A percentile compares a stretch with the other conserved stretches of the same genome.
Conservation (phyloP, 2,113 vertebrate genomes). For the Ariopsis seemanni region DNA sequence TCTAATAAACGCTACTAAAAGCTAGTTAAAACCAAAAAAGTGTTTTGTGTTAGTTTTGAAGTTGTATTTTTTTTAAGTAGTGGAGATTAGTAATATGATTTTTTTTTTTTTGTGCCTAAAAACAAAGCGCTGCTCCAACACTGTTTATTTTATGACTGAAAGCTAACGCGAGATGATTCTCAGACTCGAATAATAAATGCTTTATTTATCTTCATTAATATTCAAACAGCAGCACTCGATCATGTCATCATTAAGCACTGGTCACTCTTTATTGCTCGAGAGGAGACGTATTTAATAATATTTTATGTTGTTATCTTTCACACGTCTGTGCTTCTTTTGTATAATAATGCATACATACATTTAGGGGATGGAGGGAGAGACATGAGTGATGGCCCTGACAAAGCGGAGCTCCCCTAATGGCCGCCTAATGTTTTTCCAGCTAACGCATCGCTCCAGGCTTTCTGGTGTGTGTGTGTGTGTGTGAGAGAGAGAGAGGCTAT, state of each 20-base stretch:
- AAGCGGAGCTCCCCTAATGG: conserved; percentile 53
- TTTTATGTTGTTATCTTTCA: conserved; percentile 11
- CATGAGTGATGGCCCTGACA: conserved; percentile 55
- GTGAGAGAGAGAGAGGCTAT: conserved; percentile 56
- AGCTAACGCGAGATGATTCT: not conserved
- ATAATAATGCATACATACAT: conserved; percentile 42
- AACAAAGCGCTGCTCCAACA: not conserved
- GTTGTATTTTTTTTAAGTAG: not conserved
- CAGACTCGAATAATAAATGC: not conserved
- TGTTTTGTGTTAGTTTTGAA: too few relatives aligned
- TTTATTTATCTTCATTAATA: not conserved
- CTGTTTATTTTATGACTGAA: too few relatives aligned
- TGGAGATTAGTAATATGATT: not conserved
- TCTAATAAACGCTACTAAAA: not conserved
- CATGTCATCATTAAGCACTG: conserved; percentile 2
- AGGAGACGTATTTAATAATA: conserved; percentile 24
- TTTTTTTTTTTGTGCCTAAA: not conserved
- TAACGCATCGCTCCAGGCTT: conserved; percentile 57
- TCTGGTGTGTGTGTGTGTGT: conserved; percentile 58
- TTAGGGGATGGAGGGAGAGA: conserved; percentile 41
- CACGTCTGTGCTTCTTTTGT: conserved; percentile 35
- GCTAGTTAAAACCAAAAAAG: not conserved
- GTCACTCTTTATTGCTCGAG: not conserved
- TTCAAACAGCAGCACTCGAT: not conserved
- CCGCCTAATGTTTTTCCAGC: conserved; percentile 60